phyloP scores from a whole-genome alignment of 2,888 invertebrate genomes.

The Paralinhomoeus sp. region DNA sequence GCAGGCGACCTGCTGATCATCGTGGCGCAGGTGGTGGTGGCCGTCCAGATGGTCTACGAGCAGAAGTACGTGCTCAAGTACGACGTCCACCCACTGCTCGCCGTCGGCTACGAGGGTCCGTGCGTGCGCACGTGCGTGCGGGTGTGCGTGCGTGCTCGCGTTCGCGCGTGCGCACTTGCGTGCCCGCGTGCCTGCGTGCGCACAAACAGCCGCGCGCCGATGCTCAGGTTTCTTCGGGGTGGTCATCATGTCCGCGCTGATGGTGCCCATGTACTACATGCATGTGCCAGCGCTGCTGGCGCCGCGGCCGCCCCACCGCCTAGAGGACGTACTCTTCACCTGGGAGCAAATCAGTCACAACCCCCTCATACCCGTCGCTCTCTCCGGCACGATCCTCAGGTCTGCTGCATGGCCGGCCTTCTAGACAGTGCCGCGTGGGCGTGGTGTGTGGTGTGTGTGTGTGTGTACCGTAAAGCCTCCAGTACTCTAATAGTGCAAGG shows the following conservation, averaged over 20 bases:
- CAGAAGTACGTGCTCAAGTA: constrained; percentile 62
- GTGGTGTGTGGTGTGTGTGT: too few species aligned
- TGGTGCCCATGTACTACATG: constrained; percentile 55
- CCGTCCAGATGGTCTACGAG: constrained; percentile 78
- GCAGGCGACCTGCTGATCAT: constrained; percentile 37
- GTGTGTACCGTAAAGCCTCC: too few species aligned
- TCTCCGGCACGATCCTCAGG: constrained; percentile 35
- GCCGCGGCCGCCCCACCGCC: constrained; percentile 38
- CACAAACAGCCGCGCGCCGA: too few species aligned
- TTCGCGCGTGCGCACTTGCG: too few species aligned
- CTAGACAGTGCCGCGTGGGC: too few species aligned
- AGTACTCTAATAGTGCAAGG: too few species aligned
- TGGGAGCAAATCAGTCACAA: constrained; percentile 53
- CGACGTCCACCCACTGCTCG: constrained; percentile 67
- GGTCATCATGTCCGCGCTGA: constrained; percentile 37
- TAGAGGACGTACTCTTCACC: constrained; percentile 67
- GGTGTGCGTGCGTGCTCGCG: too few species aligned
- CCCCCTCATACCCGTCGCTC: constrained; percentile 39
- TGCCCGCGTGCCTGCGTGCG: too few species aligned
- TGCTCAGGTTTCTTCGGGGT: constrained; percentile 48
- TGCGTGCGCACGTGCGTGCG: too few species aligned
- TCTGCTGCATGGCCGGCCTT: too few species aligned
- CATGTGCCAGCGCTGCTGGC: constrained; percentile 51
- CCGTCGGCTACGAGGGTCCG: constrained; percentile 71
- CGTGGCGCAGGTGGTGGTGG: constrained; percentile 49